Evolutionary conservation across 2,888 invertebrate genomes (phyloP).

Genomic region (Archips crataeganus): DNA sequence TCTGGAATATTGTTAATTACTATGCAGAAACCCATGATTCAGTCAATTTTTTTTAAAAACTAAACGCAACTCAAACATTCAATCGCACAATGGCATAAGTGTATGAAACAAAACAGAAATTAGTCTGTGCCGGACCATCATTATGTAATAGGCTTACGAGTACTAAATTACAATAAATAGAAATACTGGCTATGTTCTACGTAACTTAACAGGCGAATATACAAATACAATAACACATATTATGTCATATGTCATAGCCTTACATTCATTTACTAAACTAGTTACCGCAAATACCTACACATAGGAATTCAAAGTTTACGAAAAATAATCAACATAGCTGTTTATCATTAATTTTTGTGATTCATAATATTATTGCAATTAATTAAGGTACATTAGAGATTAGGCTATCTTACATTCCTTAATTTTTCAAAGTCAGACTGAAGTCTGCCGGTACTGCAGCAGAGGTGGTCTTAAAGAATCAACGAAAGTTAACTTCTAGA

Average conservation of each 20-base stretch:
- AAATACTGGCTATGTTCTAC: constrained; percentile 52
- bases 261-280: constrained; percentile 28
- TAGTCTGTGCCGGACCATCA: constrained; percentile 13
- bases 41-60: constrained; percentile 38
- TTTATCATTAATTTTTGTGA: constrained; percentile 27
- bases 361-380: constrained; percentile 18
- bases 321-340: constrained; percentile 19
- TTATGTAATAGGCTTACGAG: constrained; percentile 38
- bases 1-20: constrained; percentile 49
- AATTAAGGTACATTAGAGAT: constrained; percentile 6
- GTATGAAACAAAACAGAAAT: constrained; percentile 8
- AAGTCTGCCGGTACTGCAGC: constrained; percentile 4
- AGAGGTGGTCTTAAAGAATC: constrained; percentile 8
- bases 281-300: constrained; percentile 27
- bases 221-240: constrained; percentile 20
- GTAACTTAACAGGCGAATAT: constrained; percentile 41
- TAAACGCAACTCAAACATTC: constrained; percentile 53
- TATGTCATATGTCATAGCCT: constrained; percentile 33
- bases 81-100: constrained; percentile 61
- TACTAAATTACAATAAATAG: constrained; percentile 53
- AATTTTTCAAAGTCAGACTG: neutral
- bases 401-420: neutral
- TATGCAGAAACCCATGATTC: constrained; percentile 51
- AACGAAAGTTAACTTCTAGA: constrained; percentile 19
- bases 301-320: constrained; percentile 27